Evolutionary conservation across 2,888 invertebrate genomes (phyloP).

Genomic region (Ommatoiulus sabulosus): DNA sequence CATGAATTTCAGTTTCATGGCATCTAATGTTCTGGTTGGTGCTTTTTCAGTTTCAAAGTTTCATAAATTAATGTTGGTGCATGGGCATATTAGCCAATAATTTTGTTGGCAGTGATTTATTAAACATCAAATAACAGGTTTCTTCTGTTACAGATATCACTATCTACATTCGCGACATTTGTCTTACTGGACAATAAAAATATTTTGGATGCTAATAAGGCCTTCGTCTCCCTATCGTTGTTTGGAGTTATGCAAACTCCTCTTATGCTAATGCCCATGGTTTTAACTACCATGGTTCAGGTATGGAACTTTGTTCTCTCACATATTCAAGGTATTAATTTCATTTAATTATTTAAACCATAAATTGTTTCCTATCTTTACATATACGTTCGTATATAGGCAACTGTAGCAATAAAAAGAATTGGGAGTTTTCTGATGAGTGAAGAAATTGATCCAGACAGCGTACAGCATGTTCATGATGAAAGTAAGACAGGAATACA

Average conservation of each 20-base stretch:
- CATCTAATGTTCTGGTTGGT: conserved; percentile 54
- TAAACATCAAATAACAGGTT: background rate
- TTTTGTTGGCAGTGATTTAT: background rate
- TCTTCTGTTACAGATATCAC: conserved; percentile 30
- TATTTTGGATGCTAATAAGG: conserved; percentile 69
- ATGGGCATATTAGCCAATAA: background rate
- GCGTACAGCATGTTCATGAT: conserved; percentile 48
- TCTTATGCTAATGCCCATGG: conserved; percentile 66
- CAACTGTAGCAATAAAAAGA: conserved; percentile 69
- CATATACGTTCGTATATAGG: conserved; percentile 60
- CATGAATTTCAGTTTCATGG: conserved; percentile 61
- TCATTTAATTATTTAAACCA: background rate
- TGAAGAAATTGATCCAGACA: conserved; percentile 67
- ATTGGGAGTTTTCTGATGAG: conserved; percentile 68
- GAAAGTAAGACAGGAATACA: conserved; percentile 50
- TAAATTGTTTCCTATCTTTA: background rate
- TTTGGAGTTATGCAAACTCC: conserved; percentile 71
- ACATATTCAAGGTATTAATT: background rate
- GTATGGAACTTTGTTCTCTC: conserved; percentile 56
- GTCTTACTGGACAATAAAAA: conserved; percentile 67
- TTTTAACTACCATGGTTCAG: conserved; percentile 63
- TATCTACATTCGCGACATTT: conserved; percentile 69
- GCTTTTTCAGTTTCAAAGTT: background rate
- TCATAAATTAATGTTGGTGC: background rate
- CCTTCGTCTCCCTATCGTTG: conserved; percentile 70